Evolutionary conservation across 2,113 vertebrate genomes (phyloP), one percentile per base, ranked within the genome.

Genomic region (Patagioenas fasciata): DNA sequence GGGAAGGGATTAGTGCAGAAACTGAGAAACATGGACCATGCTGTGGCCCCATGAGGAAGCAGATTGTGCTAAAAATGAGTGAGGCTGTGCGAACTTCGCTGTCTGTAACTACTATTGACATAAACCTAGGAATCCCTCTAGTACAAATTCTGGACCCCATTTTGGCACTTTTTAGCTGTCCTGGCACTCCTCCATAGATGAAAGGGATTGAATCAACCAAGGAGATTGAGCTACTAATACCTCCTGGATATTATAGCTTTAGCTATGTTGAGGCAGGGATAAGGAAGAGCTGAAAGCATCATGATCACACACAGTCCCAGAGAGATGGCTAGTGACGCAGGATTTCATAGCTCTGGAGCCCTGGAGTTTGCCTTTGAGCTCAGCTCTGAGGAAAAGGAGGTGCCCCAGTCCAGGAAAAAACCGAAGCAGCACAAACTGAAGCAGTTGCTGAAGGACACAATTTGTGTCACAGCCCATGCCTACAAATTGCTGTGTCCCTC

Each of bases 201-300:
- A 36, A 66, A 74, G 87, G 6, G 7, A 25, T 19, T 51, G 28
- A 71, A 29, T 4, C 1, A 1, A 32, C 11, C 20, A 31, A 38
- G 25, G 4, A 56, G 9, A 34, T 15, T 47, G 34, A 70, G 17
- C 14, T 65, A 11, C 44, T 47, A 18, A 47, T 47, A 47, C 3
- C 4, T 64, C 31, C 19, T 71, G 29, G 7, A 9, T 36, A 7
- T 78, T 56, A 29, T 0, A 73, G 5, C 19, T 79, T 71, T 38
- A 64, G 7, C 25, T 82, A 5, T 53, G 21, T 19, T 0, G 0
- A 28, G 12, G 19, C 9, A 44, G 11, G 28, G 14, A 38, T 57
- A 26, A 42, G 15, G 28, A 64, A 19, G 10, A 61, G 8, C 28
- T 31, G n/a, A 61, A 77, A 75, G 14, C 8, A 20, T 4, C 2